Base-by-base conservation (phyloP, 2,113 vertebrate genomes). In the Phyllostomus hastatus region DNA sequence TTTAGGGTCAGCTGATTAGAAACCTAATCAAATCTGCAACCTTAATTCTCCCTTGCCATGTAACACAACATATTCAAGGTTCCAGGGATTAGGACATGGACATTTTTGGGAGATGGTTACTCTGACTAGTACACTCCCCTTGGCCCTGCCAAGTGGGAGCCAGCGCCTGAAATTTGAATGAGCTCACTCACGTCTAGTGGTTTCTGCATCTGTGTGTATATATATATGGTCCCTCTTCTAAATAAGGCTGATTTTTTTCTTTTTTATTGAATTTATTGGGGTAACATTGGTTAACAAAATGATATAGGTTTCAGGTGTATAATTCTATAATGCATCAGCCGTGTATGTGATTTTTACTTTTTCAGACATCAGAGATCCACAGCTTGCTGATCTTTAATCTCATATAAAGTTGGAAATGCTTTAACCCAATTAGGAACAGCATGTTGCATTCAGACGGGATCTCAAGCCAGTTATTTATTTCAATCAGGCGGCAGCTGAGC, bases 341-440 rank as follows among this genome's bases (percentile, higher is more conserved):
- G 2, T 64, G 12, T 15, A 31, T 31, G 26, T 43, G 91, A 73
- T 93, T 97, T 75, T 70, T 97, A 87, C 92, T 94, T 11, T 64
- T 95, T 84, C 90, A 96, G n/a, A 80, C 87, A 92, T 93, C 73
- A 88, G 59, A 85, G 83, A 64, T 20, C 6, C 93, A 54, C 41
- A 92, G 33, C 69, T 82, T 90, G 50, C 87, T 95, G 75, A 92
- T 76, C 95, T 97, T 96, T 95, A 96, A 95, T 97, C 93, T 91
- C 73, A 88, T 28, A 50, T 90, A 96, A 93, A 92, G 79, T 94
- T 91, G 64, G 95, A 96, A 84, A 73, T 57, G 38, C 26, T 96
- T 97, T 81, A 96, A 73, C 91, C 76, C 92, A 26, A 66, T 94
- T 91, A 81, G 75, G 64, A 97, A 57, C 66, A 96, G 7, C 52